Percentiles rank a stretch among this genome's conserved stretches.
Evolutionary conservation across 2,797 vertebrate genomes (phyloP).

Genomic region (Aldrovandia affinis): DNA sequence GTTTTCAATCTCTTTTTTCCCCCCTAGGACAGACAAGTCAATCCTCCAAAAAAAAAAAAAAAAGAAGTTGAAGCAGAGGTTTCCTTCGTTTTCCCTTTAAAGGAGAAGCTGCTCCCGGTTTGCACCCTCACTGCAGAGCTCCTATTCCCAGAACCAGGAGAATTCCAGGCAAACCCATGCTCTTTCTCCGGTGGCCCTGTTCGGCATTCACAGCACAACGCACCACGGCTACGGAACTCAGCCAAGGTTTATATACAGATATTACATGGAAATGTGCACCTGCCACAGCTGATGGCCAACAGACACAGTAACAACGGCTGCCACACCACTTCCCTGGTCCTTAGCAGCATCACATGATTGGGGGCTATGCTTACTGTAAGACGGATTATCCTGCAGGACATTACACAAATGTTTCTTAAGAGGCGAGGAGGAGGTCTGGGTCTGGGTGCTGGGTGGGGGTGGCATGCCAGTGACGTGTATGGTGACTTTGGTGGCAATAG

Average conservation of each 20-base stretch:
- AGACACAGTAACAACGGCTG: constrained; percentile 11
- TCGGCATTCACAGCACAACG: background rate
- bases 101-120: background rate
- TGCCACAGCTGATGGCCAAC: background rate
- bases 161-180: background rate
- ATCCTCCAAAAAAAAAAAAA: background rate
- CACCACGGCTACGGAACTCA: background rate
- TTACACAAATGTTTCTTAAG: constrained; percentile 36
- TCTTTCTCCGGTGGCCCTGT: background rate
- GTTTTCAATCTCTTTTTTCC: background rate
- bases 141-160: background rate
- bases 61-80: background rate
- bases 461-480: background rate
- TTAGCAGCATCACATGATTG: constrained; percentile 59
- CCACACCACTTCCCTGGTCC: constrained; percentile 36
- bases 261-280: constrained; percentile 38
- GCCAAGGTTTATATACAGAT: background rate
- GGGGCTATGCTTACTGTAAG: constrained; percentile 61
- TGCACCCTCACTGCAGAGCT: background rate
- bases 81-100: background rate
- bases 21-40: background rate
- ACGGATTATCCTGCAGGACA: constrained; percentile 57
- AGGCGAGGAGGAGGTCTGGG: constrained; percentile 40
- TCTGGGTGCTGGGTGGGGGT: background rate
- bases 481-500: background rate